Conservation (phyloP, 2,888 invertebrate species). For the Calameuta pallipes region DNA sequence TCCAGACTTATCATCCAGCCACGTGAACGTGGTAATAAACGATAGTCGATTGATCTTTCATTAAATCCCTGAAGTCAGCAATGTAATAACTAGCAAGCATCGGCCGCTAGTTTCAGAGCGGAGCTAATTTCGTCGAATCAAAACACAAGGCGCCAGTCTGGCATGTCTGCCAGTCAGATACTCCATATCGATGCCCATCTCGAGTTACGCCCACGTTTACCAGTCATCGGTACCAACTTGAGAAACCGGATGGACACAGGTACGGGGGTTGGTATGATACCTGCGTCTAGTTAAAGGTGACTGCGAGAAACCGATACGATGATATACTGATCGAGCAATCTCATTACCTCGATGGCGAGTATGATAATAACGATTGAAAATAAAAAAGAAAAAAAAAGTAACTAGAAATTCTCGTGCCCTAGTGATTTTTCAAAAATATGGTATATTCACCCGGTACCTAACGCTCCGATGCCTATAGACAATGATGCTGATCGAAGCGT, state of each 20-base stretch:
- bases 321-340: background rate
- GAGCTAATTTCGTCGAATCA: constrained; percentile 9
- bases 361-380: background rate
- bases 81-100: background rate
- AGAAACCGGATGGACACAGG: background rate
- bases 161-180: constrained; percentile 3
- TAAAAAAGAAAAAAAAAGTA: background rate
- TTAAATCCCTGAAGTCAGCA: background rate
- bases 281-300: background rate
- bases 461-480: background rate
- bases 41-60: background rate
- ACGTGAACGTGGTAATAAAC: background rate
- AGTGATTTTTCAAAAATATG: no score
- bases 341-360: background rate
- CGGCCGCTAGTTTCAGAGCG: background rate
- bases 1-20: background rate
- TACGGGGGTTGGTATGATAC: background rate
- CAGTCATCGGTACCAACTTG: background rate
- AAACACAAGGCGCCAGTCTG: constrained; percentile 9
- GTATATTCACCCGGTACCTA: background rate
- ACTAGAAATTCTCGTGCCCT: background rate
- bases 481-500: background rate
- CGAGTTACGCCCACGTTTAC: background rate
- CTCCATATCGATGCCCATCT: background rate
- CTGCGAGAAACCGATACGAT: background rate